Percentiles rank a stretch among this genome's conserved stretches.
Conservation (phyloP, 2,797 vertebrate genomes). For the Momotus momota region DNA sequence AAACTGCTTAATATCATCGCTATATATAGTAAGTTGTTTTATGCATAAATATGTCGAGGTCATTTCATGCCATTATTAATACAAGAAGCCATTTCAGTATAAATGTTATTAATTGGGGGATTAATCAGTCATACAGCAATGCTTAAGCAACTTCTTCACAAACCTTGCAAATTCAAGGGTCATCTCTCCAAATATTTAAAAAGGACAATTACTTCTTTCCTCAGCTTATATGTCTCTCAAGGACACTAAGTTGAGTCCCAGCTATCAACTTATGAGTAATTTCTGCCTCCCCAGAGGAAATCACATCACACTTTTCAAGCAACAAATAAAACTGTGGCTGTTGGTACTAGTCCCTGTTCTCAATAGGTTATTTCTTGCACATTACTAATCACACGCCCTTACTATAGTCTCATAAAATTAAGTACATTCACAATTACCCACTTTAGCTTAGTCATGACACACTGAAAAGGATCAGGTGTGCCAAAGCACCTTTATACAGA, state of each 20-base stretch:
- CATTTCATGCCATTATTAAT: conserved; percentile 10
- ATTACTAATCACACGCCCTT: not conserved
- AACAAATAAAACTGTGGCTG: not conserved
- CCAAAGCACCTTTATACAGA: not conserved
- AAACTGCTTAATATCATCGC: conserved; percentile 3
- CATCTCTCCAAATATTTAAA: not conserved
- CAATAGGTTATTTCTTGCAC: not conserved
- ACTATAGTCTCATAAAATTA: not conserved
- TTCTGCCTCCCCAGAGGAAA: not conserved
- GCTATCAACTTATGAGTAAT: not conserved
- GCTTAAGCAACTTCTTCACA: conserved; percentile 17
- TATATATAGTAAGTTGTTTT: conserved; percentile 33
- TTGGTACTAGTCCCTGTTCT: not conserved
- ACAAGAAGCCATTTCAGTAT: conserved; percentile 20
- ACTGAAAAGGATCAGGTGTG: not conserved
- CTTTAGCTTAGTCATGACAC: not conserved
- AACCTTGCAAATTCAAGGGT: conserved; percentile 5
- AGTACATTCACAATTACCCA: not conserved
- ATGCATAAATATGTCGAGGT: conserved; percentile 51
- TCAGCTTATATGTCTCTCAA: not conserved
- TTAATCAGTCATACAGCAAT: conserved; percentile 46
- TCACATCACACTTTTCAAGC: not conserved
- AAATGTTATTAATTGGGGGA: conserved; percentile 39
- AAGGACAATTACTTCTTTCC: not conserved
- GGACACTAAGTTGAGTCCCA: not conserved